These are phyloP conservation scores for Platysternon megacephalum DNA, from an alignment of 2,113 vertebrate species.

Conservation along the genomic window DNA sequence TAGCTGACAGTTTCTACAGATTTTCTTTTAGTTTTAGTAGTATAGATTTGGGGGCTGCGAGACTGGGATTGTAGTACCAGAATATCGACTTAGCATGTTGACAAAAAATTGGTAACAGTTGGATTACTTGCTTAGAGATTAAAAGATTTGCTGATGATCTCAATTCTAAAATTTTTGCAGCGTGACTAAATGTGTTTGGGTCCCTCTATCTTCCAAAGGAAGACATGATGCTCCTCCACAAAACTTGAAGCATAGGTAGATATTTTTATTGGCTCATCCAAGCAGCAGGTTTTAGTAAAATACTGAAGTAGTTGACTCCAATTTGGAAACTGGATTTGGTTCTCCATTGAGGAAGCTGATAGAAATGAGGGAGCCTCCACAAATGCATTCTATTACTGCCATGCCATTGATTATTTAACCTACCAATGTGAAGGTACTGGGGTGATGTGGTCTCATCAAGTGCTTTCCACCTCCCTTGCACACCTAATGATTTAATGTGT, in stretches of 20 bases:
- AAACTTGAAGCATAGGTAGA: slow-evolving; percentile 33
- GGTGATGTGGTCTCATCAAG: slow-evolving; percentile 39
- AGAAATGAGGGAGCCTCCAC: slow-evolving; percentile 40
- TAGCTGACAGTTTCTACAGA: neutral
- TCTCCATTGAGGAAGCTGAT: slow-evolving; percentile 45
- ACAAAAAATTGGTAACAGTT: slow-evolving; percentile 63
- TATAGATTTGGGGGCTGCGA: too few species aligned
- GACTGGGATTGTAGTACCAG: slow-evolving; percentile 42
- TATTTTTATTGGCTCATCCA: slow-evolving; percentile 17
- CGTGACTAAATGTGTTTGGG: slow-evolving; percentile 55
- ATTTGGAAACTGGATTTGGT: slow-evolving; percentile 55
- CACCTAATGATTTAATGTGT: neutral
- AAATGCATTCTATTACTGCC: slow-evolving; percentile 5
- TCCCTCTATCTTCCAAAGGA: slow-evolving; percentile 66
- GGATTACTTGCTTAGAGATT: slow-evolving; percentile 64
- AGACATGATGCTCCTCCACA: slow-evolving; percentile 39
- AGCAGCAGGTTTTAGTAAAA: slow-evolving; percentile 71
- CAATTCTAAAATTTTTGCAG: slow-evolving; percentile 42
- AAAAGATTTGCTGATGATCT: slow-evolving; percentile 66
- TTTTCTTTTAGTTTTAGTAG: slow-evolving; percentile 30
- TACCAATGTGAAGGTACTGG: neutral
- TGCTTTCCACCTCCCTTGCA: neutral
- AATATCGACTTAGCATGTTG: slow-evolving; percentile 69
- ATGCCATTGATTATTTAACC: slow-evolving; percentile 23
- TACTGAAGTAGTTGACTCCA: slow-evolving; percentile 66